Evolutionary conservation across 2,797 vertebrate species (phyloP).

Genomic region (Melanotaenia boesemani): DNA sequence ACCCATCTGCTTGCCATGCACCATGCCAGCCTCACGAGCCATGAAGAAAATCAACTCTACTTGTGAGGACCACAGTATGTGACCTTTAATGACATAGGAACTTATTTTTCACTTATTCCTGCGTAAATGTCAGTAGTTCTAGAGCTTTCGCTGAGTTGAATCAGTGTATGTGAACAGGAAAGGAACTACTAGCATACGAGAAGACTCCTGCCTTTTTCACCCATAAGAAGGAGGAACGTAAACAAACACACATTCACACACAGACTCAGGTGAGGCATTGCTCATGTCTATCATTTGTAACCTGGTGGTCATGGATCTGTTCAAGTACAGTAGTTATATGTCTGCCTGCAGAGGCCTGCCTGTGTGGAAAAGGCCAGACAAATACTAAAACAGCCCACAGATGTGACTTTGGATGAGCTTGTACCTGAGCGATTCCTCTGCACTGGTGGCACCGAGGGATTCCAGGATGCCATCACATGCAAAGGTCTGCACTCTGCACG

Average conservation of each 20-base stretch:
- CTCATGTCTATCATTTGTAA: not conserved
- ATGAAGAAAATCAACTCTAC: constrained; percentile 79
- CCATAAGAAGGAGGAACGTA: constrained; percentile 52
- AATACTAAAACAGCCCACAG: constrained; percentile 44
- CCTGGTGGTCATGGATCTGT: not conserved
- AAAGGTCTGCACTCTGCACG: constrained; percentile 69
- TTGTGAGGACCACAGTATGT: constrained; percentile 85
- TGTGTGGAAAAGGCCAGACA: constrained; percentile 73
- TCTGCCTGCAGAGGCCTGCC: constrained; percentile 68
- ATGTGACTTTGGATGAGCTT: constrained; percentile 76
- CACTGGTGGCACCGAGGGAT: constrained; percentile 66
- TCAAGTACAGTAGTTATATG: not conserved
- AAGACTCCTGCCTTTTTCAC: constrained; percentile 80
- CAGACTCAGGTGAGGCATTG: constrained; percentile 75
- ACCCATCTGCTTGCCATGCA: constrained; percentile 88
- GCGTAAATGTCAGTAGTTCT: not conserved
- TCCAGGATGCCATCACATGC: constrained; percentile 65
- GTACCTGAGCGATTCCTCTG: constrained; percentile 79
- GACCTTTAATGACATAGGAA: constrained; percentile 1
- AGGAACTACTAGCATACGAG: constrained; percentile 71
- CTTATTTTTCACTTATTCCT: not conserved
- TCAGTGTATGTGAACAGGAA: constrained; percentile 67
- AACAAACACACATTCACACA: constrained; percentile 80
- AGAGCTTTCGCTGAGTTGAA: not conserved
- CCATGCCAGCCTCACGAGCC: constrained; percentile 82